Evolutionary conservation across 2,888 invertebrate species (phyloP), one percentile per base, ranked within the genome.

Genomic region (Eueremaeus valkanovi): DNA sequence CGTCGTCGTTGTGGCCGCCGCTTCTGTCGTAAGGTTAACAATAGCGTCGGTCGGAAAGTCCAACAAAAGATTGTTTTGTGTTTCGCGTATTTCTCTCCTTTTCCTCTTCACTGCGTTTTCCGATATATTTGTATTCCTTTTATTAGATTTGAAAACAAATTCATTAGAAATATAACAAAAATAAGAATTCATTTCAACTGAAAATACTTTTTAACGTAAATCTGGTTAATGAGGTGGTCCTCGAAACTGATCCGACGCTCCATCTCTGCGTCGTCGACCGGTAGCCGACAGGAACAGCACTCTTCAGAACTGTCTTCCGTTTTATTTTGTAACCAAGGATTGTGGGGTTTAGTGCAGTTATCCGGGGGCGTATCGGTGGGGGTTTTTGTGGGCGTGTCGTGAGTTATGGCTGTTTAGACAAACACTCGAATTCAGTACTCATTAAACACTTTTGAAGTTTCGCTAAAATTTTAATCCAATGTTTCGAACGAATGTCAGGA

Each of bases 141-240:
- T n/a, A 16, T 45, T 45, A 13, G 45, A 3, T 45, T 18, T 45
- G 45, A 45, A n/a, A n/a, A n/a, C n/a, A n/a, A n/a, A n/a, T n/a
- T n/a, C n/a, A n/a, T n/a, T n/a, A n/a, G n/a, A n/a, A 45, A 45
- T 13, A 45, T 16, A 45, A 3, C 11, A 16, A 45, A 13, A 45
- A 16, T 45, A 11, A 45, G n/a, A 6, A 3, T 55, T 33, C 72
- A 40, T n/a, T 68, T 42, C 27, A 68, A 45, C 8, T 18, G 29
- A 3, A 5, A 24, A 18, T 45, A 82, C 82, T 84, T 84, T 81
- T 87, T 88, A 2, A 88, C 82, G 81, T 89, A 89, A 73, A 93
- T 89, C 82, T 86, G 86, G 83, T 93, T 92, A 81, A 92, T 92
- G 72, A 94, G 82, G 49, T 88, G 87, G 82, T 93, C 90, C 83